Base-by-base conservation (phyloP, 2,888 invertebrate genomes). In the Chouioia cunea region DNA sequence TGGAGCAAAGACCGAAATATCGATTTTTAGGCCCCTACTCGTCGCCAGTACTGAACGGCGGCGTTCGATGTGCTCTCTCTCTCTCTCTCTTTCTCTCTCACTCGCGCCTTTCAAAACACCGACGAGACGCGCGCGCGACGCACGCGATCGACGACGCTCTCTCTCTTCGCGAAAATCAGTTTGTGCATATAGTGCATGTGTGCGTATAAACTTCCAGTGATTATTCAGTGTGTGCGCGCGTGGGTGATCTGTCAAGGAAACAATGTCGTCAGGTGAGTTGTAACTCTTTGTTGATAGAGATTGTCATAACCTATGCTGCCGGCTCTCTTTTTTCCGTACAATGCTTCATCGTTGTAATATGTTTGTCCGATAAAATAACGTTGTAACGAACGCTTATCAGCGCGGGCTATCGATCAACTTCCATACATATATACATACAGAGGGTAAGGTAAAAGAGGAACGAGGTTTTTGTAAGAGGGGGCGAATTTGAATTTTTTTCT, bases 1-100 rank as follows among this genome's bases (percentile, higher is more conserved):
- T 92, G 91, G 89, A 86, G 88, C 87, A 87, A 87, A 88, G 87
- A 88, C 88, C 89, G 89, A 89, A 89, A 88, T 89, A 92, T 92
- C 91, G 92, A 92, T 92, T 91, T 91, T 90, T 86, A 87, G 83
- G 89, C 89, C 88, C 89, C 54, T 60, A 56, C 36, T 59, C 64
- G 88, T 36, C 89, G 88, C 88, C 81, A 18, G 50, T 50, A 50
- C 16, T 8, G 50, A 46, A 47, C 80, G 82, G 82, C 83, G 81
- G 81, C 81, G 80, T 81, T 36, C 36, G 36, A 27, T 27, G 27
- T 27, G 82, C 79, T 23, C 27, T 56, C 20, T 52, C 6, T 52
- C 54, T 12, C 22, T 6, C 54, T 12, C 54, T 20, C 8, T 12
- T 18, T 12, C 65, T 69, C 68, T 27, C 71, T 70, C 65, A 72